Percentiles rank a stretch among this genome's conserved stretches.
phyloP scores from a whole-genome alignment of 2,888 invertebrate species.

The Helicoverpa assulta region DNA sequence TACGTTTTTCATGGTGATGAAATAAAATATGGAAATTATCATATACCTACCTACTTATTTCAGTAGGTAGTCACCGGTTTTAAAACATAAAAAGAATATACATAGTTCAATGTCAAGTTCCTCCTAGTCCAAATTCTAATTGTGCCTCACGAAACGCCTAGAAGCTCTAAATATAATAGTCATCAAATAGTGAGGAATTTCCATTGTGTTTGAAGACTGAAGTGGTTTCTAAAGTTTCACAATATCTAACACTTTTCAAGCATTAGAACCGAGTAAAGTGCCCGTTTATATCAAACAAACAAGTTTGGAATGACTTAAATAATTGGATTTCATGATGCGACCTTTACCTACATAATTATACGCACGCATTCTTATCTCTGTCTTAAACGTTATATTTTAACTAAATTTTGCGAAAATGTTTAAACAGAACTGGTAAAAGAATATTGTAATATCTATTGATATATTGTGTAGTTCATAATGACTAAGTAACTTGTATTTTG shows the following conservation, averaged over 20 bases:
- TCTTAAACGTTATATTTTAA: conserved; percentile 14
- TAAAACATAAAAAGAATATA: no score
- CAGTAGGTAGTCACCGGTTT: no score
- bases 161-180: no score
- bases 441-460: no score
- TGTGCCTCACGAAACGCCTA: no score
- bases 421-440: neutral
- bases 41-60: no score
- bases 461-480: neutral
- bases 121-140: no score
- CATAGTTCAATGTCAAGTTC: no score
- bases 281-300: conserved; percentile 44
- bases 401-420: conserved; percentile 22
- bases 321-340: conserved; percentile 52
- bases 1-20: no score
- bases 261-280: conserved; percentile 16
- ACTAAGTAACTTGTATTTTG: conserved; percentile 17
- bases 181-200: no score
- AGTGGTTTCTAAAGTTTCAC: neutral
- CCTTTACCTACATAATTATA: conserved; percentile 52
- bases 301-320: conserved; percentile 52
- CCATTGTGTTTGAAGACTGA: neutral
- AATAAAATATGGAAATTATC: no score
- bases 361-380: conserved; percentile 29
- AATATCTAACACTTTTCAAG: conserved; percentile 17